Conservation (phyloP, 23 tunicate genomes). For the Ciona savignyi region DNA sequence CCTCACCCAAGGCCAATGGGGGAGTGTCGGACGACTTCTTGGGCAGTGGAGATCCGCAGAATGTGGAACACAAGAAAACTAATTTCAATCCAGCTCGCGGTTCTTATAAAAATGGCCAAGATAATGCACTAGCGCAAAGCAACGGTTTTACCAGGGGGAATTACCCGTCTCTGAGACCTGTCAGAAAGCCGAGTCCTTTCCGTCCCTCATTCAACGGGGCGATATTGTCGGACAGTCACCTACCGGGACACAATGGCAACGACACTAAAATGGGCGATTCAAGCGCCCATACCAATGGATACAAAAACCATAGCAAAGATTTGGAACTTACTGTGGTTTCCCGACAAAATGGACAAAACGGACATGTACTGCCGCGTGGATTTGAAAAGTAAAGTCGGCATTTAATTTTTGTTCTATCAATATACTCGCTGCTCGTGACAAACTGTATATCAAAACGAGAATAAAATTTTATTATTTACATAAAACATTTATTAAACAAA, state of each 20-base stretch:
- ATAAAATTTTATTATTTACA: no score
- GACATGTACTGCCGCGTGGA: no score
- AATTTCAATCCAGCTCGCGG: background rate
- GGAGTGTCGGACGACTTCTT: constrained; percentile 9
- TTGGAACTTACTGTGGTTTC: background rate
- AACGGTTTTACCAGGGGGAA: constrained; percentile 11
- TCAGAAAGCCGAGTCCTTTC: constrained; percentile 1
- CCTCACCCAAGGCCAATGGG: constrained; percentile 6
- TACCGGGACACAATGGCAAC: background rate
- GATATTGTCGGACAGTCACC: constrained; percentile 12
- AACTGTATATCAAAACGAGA: no score
- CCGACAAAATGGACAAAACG: background rate
- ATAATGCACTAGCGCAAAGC: background rate
- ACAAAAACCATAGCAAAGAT: background rate
- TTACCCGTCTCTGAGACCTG: constrained; percentile 28
- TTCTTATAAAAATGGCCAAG: background rate
- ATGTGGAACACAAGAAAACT: background rate
- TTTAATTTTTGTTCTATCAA: no score
- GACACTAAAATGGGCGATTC: background rate
- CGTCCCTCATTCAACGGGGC: constrained; percentile 23
- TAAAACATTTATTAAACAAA: no score
- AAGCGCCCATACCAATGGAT: constrained; percentile 4
- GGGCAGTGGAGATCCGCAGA: constrained; percentile 27
- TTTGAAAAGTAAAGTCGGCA: no score
- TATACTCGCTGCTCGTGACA: no score